These are phyloP conservation scores for Drosophila borborema DNA, from an alignment of 2,888 invertebrate species.

Conservation along the genomic window DNA sequence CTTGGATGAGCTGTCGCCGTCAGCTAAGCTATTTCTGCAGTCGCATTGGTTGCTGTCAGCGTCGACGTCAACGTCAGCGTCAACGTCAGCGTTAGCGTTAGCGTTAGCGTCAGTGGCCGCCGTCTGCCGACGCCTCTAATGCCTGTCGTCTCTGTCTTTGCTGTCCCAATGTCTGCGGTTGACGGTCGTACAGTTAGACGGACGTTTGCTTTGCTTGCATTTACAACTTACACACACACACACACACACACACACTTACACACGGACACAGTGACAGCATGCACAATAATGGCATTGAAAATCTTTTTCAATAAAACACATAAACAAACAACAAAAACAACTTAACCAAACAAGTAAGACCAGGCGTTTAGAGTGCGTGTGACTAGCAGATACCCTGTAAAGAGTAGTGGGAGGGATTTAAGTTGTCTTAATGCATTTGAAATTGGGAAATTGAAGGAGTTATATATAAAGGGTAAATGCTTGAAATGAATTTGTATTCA, in stretches of 20 bases:
- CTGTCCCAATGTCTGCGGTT: slow-evolving; percentile 74
- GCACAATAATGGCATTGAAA: slow-evolving; percentile 78
- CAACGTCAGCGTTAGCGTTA: slow-evolving; percentile 26
- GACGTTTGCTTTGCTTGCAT: slow-evolving; percentile 79
- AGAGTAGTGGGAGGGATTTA: background rate
- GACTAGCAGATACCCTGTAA: slow-evolving; percentile 38
- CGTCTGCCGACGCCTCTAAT: slow-evolving; percentile 65
- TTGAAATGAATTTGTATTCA: too few species aligned
- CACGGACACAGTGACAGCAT: slow-evolving; percentile 42
- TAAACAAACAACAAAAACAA: slow-evolving; percentile 78
- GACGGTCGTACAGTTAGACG: slow-evolving; percentile 79
- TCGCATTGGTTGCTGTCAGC: slow-evolving; percentile 38
- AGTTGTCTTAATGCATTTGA: too few species aligned
- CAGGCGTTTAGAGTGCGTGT: slow-evolving; percentile 15
- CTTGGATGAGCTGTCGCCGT: slow-evolving; percentile 65
- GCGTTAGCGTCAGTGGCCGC: slow-evolving; percentile 37
- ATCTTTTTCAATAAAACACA: slow-evolving; percentile 80
- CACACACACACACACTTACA: slow-evolving; percentile 42
- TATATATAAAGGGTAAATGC: too few species aligned
- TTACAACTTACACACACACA: slow-evolving; percentile 69
- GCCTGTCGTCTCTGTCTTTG: slow-evolving; percentile 60
- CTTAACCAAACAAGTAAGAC: slow-evolving; percentile 66
- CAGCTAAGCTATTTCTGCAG: slow-evolving; percentile 28
- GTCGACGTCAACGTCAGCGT: slow-evolving; percentile 12
- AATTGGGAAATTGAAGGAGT: background rate